Evolutionary conservation across 2,888 invertebrate species (phyloP).

Genomic region (Leptinotarsa tumamoca): DNA sequence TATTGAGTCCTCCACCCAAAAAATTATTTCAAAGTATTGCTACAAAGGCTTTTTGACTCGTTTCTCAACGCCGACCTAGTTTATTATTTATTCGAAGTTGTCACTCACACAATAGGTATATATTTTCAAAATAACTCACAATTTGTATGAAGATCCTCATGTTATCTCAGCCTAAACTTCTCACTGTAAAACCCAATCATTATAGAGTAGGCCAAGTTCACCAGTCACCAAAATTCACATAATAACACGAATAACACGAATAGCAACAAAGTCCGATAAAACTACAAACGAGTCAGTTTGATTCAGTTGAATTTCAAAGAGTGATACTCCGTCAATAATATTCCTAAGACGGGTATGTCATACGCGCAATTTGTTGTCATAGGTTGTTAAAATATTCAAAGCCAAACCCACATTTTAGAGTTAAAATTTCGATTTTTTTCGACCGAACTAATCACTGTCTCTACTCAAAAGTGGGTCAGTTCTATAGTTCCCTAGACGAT

Average conservation of each 20-base stretch:
- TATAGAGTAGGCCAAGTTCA: conserved; percentile 30
- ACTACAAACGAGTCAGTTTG: neutral
- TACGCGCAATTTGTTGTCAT: conserved; percentile 32
- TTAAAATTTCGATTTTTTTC: neutral
- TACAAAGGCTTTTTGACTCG: too few relatives aligned
- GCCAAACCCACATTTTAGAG: conserved; percentile 50
- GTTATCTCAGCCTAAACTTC: conserved; percentile 56
- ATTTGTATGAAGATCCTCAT: conserved; percentile 58
- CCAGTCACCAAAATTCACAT: conserved; percentile 42
- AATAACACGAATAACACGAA: conserved; percentile 22
- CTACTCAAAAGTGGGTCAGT: neutral
- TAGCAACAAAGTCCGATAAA: neutral
- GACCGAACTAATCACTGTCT: neutral
- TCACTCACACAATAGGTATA: too few relatives aligned
- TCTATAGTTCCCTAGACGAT: neutral
- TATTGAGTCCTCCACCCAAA: too few relatives aligned
- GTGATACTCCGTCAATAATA: conserved; percentile 29
- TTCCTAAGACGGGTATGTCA: conserved; percentile 22
- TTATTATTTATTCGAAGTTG: too few relatives aligned
- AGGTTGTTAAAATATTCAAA: conserved; percentile 21
- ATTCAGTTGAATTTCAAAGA: neutral
- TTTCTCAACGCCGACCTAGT: too few relatives aligned
- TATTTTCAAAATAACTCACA: conserved; percentile 50
- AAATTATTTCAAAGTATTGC: too few relatives aligned
- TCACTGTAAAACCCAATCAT: conserved; percentile 46